Percentiles rank a stretch among this genome's conserved stretches.
Conservation (phyloP, 1,140 invertebrate genomes). For the Hesperophylax magnus region DNA sequence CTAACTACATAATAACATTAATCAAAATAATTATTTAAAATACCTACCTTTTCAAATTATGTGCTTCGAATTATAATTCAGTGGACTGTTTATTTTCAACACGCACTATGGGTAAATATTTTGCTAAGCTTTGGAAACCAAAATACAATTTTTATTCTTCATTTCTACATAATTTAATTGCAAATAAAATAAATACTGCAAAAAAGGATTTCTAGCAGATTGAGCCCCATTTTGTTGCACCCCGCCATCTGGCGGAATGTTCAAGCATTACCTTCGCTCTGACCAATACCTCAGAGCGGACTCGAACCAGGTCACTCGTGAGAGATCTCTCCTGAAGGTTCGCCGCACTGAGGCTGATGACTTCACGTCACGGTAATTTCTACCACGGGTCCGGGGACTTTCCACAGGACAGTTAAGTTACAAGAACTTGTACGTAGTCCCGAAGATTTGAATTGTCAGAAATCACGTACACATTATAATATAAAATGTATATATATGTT, state of each 20-base stretch:
- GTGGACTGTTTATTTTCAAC: too few species aligned
- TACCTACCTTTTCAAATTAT: too few species aligned
- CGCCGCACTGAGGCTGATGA: slow-evolving; percentile 39
- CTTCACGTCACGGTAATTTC: slow-evolving; percentile 54
- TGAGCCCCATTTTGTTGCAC: slow-evolving; percentile 57
- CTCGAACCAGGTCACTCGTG: slow-evolving; percentile 35
- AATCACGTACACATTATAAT: not conserved
- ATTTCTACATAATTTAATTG: too few species aligned
- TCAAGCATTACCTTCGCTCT: slow-evolving; percentile 54
- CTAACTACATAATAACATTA: too few species aligned
- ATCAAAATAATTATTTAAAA: too few species aligned
- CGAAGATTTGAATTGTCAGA: slow-evolving; percentile 55
- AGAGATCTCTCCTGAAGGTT: slow-evolving; percentile 44
- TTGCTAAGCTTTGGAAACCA: too few species aligned
- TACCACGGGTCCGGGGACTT: slow-evolving; percentile 58
- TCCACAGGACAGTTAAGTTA: slow-evolving; percentile 51
- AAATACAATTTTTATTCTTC: too few species aligned
- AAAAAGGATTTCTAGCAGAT: slow-evolving; percentile 49
- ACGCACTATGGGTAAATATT: too few species aligned
- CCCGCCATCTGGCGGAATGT: slow-evolving; percentile 1
- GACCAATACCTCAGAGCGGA: slow-evolving; percentile 48
- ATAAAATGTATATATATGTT: slow-evolving; percentile 23
- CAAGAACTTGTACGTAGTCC: slow-evolving; percentile 49
- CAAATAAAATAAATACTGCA: not conserved
- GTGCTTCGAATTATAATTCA: too few species aligned